A percentile compares a stretch with the other conserved stretches of the same genome.
Evolutionary conservation across 2,888 invertebrate species (phyloP).

Genomic region (Synanthedon vespiformis): DNA sequence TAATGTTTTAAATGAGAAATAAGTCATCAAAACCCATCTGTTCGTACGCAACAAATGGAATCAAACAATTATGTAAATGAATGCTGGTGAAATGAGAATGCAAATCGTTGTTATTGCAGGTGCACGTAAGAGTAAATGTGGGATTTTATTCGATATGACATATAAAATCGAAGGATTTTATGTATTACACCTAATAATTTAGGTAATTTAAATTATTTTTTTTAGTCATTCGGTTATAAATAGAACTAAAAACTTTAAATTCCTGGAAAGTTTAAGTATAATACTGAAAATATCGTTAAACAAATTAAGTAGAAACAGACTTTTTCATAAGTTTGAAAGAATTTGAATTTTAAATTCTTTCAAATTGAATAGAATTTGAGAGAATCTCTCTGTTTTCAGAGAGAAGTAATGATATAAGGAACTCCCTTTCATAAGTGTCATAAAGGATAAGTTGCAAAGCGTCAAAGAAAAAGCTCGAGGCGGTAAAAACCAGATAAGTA

Average conservation of each 20-base stretch:
- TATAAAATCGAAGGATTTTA: neutral
- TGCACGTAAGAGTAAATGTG: neutral
- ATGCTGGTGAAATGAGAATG: constrained; percentile 36
- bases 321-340: no score
- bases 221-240: neutral
- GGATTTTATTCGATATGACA: neutral
- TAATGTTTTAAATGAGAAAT: no score
- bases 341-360: no score
- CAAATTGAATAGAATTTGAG: no score
- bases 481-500: neutral
- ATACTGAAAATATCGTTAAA: no score
- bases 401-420: no score
- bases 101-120: constrained; percentile 12
- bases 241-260: no score
- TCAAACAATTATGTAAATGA: constrained; percentile 60
- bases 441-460: neutral
- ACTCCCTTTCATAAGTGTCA: neutral
- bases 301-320: no score
- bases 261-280: no score
- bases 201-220: neutral
- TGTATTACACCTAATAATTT: neutral
- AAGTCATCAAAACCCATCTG: no score
- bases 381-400: no score
- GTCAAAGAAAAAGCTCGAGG: neutral
- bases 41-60: constrained; percentile 26